Percentiles rank a stretch among this genome's conserved stretches.
These are phyloP conservation scores for Argentina silus DNA, from an alignment of 2,797 vertebrate species.

Conservation along the genomic window DNA sequence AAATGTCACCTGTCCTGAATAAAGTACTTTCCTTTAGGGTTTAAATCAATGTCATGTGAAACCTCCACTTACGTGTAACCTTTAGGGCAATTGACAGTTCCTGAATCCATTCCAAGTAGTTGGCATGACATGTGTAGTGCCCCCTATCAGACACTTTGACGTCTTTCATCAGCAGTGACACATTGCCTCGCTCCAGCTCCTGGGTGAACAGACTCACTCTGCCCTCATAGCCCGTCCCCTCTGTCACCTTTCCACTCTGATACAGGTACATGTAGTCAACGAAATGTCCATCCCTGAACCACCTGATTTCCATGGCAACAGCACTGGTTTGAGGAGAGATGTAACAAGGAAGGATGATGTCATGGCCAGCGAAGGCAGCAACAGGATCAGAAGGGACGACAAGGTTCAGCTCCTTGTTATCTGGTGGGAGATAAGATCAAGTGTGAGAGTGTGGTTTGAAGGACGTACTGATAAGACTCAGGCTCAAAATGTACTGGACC, in stretches of 20 bases:
- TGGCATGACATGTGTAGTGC: conserved; percentile 31
- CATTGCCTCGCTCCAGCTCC: conserved; percentile 31
- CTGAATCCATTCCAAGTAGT: background rate
- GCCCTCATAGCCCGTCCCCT: conserved; percentile 17
- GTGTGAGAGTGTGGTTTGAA: too few species aligned
- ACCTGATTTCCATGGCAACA: conserved; percentile 31
- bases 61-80: conserved; percentile 6
- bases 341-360: conserved; percentile 19
- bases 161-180: conserved; percentile 25
- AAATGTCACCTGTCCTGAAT: too few species aligned
- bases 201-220: conserved; percentile 28
- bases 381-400: conserved; percentile 6
- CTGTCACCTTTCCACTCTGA: conserved; percentile 1
- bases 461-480: too few species aligned
- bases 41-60: too few species aligned
- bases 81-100: conserved; percentile 6
- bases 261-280: conserved; percentile 14
- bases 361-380: background rate
- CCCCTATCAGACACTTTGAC: conserved; percentile 17
- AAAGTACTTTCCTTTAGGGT: too few species aligned
- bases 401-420: background rate
- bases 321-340: conserved; percentile 28
- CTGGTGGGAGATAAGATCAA: too few species aligned
- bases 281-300: conserved; percentile 19
- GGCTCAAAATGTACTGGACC: too few species aligned